These are phyloP conservation scores for Drosophila subsilvestris DNA, from an alignment of 2,888 invertebrate genomes.

Conservation along the genomic window DNA sequence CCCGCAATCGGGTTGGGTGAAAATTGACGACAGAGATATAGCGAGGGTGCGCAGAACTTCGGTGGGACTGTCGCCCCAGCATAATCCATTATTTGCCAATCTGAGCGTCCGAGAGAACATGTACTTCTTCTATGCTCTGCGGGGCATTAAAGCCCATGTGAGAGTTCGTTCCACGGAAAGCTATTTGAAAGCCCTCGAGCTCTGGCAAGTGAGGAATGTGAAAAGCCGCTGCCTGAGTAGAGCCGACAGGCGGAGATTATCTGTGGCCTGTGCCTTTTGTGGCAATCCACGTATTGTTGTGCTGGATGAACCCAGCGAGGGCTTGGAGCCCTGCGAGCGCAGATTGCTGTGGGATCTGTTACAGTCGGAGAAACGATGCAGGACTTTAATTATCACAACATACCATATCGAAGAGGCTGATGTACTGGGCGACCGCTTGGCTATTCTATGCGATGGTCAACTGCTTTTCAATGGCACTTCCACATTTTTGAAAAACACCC, in stretches of 20 bases:
- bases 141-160: constrained; percentile 85
- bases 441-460: constrained; percentile 92
- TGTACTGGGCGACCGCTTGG: constrained; percentile 92
- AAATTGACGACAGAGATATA: constrained; percentile 89
- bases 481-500: constrained; percentile 91
- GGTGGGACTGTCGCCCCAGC: constrained; percentile 92
- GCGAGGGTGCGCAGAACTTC: constrained; percentile 87
- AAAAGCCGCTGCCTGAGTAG: constrained; percentile 87
- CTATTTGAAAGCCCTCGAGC: constrained; percentile 87
- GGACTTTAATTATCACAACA: constrained; percentile 92
- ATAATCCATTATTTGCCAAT: constrained; percentile 92
- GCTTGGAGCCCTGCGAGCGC: constrained; percentile 93
- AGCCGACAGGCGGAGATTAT: constrained; percentile 90
- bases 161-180: constrained; percentile 82
- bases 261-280: constrained; percentile 90
- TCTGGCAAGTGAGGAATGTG: constrained; percentile 87
- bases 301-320: constrained; percentile 91
- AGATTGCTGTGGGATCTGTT: constrained; percentile 92
- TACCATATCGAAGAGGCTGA: constrained; percentile 97
- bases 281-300: constrained; percentile 89
- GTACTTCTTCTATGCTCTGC: constrained; percentile 90
- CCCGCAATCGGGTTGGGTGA: constrained; percentile 88
- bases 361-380: constrained; percentile 88
- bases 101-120: constrained; percentile 92
- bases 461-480: constrained; percentile 92